Percentiles rank a stretch among this genome's conserved stretches.
phyloP scores from a whole-genome alignment of 2,888 invertebrate genomes.

The Rhabditophanes sp. region DNA sequence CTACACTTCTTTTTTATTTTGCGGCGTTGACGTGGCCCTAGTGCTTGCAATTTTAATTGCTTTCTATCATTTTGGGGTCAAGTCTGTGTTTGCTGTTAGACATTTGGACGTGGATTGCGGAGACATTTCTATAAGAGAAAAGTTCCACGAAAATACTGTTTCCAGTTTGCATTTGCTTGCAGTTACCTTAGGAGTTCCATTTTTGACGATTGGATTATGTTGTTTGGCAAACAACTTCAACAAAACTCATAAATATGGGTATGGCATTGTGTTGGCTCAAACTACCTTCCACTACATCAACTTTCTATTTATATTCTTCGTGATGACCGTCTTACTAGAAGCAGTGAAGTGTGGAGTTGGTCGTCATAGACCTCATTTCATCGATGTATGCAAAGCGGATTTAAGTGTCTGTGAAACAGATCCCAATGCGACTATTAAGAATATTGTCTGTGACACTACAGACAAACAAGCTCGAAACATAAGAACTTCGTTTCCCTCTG shows the following conservation, averaged over 20 bases:
- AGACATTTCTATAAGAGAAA: conserved; percentile 74
- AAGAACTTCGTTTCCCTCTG: conserved; percentile 42
- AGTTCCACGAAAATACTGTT: conserved; percentile 54
- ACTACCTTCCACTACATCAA: conserved; percentile 4
- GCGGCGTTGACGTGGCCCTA: conserved; percentile 20
- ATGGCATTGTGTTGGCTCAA: conserved; percentile 1
- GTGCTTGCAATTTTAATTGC: conserved; percentile 15
- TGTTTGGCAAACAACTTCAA: conserved; percentile 1
- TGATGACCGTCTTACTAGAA: conserved; percentile 56
- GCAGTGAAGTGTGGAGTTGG: conserved; percentile 80
- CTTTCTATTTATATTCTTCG: conserved; percentile 10
- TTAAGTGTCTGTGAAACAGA: conserved; percentile 9
- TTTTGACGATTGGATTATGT: conserved; percentile 15
- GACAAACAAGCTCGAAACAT: conserved; percentile 22
- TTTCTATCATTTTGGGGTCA: conserved; percentile 18
- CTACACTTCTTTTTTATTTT: no score
- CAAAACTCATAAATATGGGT: background rate
- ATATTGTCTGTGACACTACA: conserved; percentile 13
- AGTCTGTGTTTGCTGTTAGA: conserved; percentile 16
- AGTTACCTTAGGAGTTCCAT: conserved; percentile 26
- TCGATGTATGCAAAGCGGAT: conserved; percentile 65
- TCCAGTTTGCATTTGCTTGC: conserved; percentile 29
- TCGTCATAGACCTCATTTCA: conserved; percentile 79
- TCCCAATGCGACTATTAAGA: conserved; percentile 17
- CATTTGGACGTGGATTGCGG: conserved; percentile 76